Evolutionary conservation across 2,113 vertebrate genomes (phyloP), one percentile per base, ranked within the genome.

Genomic region (Austrofundulus limnaeus): DNA sequence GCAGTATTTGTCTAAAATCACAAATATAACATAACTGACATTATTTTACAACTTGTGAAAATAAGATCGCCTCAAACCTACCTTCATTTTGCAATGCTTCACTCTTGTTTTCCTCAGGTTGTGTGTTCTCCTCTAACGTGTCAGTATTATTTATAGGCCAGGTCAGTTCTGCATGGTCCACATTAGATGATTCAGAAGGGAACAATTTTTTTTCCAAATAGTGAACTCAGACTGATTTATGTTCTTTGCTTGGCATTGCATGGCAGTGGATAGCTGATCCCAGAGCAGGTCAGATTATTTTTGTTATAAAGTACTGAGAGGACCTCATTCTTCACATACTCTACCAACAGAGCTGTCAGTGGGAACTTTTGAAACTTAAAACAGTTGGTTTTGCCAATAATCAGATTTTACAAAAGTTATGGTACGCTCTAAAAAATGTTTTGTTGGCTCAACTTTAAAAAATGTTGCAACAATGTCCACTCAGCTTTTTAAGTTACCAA

Each of bases 141-240:
- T 74, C 76, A 74, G 77, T 46, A 48, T 83, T 79, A 92, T 90
- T 92, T 92, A 91, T 89, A 81, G 88, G 74, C 68, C 24, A 51
- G 60, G 72, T 61, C 59, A 63, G 92, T 88, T 92, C 82, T 89
- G 83, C 91, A 90, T 90, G 90, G 82, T 89, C 82, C 87, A 76
- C 70, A 88, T 89, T 90, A 93, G 47, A 58, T 48, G 61, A 67
- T 60, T 59, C 76, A 75, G 60, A 60, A 41, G 16, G 13, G 2
- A n/a, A 31, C 65, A 39, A 25, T 61, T 10, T 16, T 58, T 46
- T n/a, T n/a, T n/a, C 51, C 42, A 66, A 57, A 74, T 10, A 31
- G 62, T 79, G 70, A 72, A 50, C 58, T 66, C 11, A 9, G 66
- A 48, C 15, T 68, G 71, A 66, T 68, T 47, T 37, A 10, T 1